Conservation (phyloP, 1,140 invertebrate species). For the Aethina tumida region DNA sequence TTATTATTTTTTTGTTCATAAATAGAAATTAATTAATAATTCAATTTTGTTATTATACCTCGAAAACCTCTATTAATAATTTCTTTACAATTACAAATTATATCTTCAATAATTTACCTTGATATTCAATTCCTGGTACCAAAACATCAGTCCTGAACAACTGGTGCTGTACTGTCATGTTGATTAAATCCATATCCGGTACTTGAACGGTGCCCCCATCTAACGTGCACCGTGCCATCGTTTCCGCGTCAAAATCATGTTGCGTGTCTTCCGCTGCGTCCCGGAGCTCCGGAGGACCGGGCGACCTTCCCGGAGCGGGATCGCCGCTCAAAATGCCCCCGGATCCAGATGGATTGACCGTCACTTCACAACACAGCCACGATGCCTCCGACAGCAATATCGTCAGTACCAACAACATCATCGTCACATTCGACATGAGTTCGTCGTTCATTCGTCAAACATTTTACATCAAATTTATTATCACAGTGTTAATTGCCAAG, state of each 20-base stretch:
- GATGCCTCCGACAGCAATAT: slow-evolving; percentile 7
- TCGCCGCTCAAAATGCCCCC: slow-evolving; percentile 21
- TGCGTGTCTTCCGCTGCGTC: slow-evolving; percentile 1
- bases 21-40: too few relatives aligned
- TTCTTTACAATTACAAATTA: too few relatives aligned
- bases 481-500: too few relatives aligned
- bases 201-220: slow-evolving; percentile 9
- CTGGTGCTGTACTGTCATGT: slow-evolving; percentile 15
- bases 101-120: slow-evolving; percentile 21
- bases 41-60: too few relatives aligned
- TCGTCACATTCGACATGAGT: slow-evolving; percentile 8
- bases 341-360: slow-evolving; percentile 11
- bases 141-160: slow-evolving; percentile 19
- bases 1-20: too few relatives aligned
- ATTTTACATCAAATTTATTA: too few relatives aligned
- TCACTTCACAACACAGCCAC: slow-evolving; percentile 6
- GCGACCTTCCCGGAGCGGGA: slow-evolving; percentile 32
- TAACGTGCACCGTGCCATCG: slow-evolving; percentile 1
- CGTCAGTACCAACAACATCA: slow-evolving; percentile 10
- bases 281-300: slow-evolving; percentile 29
- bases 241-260: not conserved
- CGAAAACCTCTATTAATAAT: too few relatives aligned
- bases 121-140: slow-evolving; percentile 17
- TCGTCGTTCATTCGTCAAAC: too few relatives aligned
- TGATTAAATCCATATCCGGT: slow-evolving; percentile 7